These are phyloP conservation scores for Apodemia mormo DNA, from an alignment of 2,888 invertebrate species.

Conservation along the genomic window DNA sequence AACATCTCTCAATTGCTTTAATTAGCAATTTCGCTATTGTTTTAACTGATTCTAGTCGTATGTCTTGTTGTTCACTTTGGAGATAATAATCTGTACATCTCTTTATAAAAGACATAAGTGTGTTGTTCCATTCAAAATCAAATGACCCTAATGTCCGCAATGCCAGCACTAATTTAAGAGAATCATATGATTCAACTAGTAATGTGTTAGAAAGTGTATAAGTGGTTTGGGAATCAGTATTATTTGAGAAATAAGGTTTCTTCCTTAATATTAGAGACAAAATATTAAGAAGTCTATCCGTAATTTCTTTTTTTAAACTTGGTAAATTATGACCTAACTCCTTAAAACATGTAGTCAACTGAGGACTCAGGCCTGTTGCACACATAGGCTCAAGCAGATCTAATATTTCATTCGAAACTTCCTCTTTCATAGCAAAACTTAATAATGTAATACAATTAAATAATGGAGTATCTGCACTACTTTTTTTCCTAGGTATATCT, in stretches of 20 bases:
- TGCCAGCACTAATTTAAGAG: slow-evolving; percentile 94
- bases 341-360: slow-evolving; percentile 94
- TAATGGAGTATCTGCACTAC: slow-evolving; percentile 90
- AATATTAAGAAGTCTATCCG: slow-evolving; percentile 94
- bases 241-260: slow-evolving; percentile 86
- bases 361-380: slow-evolving; percentile 93
- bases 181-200: slow-evolving; percentile 85
- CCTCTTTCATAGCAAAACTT: slow-evolving; percentile 92
- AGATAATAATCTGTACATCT: slow-evolving; percentile 96
- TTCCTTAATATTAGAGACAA: slow-evolving; percentile 95
- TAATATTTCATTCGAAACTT: slow-evolving; percentile 88
- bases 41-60: slow-evolving; percentile 94
- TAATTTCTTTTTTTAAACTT: slow-evolving; percentile 93
- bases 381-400: slow-evolving; percentile 95
- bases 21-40: slow-evolving; percentile 94
- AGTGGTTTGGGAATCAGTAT: slow-evolving; percentile 73
- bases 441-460: slow-evolving; percentile 97
- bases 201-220: slow-evolving; percentile 65
- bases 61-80: slow-evolving; percentile 94
- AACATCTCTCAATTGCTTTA: slow-evolving; percentile 87
- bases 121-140: slow-evolving; percentile 94
- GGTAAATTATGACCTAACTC: slow-evolving; percentile 95
- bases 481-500: slow-evolving; percentile 89
- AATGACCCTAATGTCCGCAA: slow-evolving; percentile 94
- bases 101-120: slow-evolving; percentile 94